Evolutionary conservation across 2,888 invertebrate species (phyloP), one percentile per base, ranked within the genome.

Genomic region (Patella depressa): DNA sequence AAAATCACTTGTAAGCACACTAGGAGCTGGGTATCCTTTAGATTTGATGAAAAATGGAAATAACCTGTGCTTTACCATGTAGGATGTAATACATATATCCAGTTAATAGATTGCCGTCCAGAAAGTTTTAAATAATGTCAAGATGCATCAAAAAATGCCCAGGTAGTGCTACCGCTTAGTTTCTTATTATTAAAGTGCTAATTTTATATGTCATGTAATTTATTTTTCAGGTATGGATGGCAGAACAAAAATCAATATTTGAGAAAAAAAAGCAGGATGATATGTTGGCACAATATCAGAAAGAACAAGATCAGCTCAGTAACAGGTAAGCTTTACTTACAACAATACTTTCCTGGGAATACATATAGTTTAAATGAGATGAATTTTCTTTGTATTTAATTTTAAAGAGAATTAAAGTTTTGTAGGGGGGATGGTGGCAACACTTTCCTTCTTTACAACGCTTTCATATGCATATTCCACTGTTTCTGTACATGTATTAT

Each of bases 231-330:
- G 90, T 90, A 85, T 92, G 92, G 92, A 92, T 99, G 97, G 99
- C 99, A 72, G 97, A 99, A 92, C 99, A 99, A 92, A 98, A 99
- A 93, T 95, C 97, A 3, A 97, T 97, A 78, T 97, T 97, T 74
- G 97, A 99, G 89, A 97, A 98, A 90, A 98, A 98, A 92, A 98
- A 98, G 88, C 98, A 99, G 91, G 99, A 99, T 89, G 99, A 99
- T 90, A 93, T 99, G 75, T 93, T 97, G 76, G 95, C 96, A 71
- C 99, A 99, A 89, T 99, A 99, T 93, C 98, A 99, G 90, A 98
- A 98, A 91, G 99, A 99, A 91, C 99, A 99, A 91, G 99, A 99
- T 92, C 93, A 99, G 70, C 97, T 98, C 91, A 98, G 98, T 90
- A 99, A 99, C 92, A 97, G 97, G 96, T 96, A 92, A 88, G 92